phyloP scores from a whole-genome alignment of 1,140 invertebrate species.

The Carposina sasakii region DNA sequence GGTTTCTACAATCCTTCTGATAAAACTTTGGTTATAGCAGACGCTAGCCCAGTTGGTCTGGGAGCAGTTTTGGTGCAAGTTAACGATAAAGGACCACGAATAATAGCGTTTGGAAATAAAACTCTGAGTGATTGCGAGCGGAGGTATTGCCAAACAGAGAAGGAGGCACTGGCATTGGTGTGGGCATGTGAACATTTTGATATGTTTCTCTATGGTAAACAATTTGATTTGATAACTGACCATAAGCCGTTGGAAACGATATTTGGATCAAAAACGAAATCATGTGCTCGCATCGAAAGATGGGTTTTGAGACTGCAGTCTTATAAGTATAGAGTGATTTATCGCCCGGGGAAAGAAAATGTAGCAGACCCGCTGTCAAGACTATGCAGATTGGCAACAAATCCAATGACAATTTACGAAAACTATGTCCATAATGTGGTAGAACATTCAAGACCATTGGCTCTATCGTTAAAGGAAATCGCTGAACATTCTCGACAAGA shows the following conservation, averaged over 20 bases:
- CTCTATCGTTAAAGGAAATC: neutral
- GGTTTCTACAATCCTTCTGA: too few relatives aligned
- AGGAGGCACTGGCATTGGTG: too few relatives aligned
- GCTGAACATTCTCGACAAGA: neutral
- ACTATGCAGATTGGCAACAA: neutral
- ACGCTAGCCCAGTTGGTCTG: too few relatives aligned
- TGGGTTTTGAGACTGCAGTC: conserved; percentile 8
- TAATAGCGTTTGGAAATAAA: too few relatives aligned
- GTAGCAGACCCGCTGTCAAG: conserved; percentile 7
- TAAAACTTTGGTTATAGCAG: too few relatives aligned
- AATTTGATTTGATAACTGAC: too few relatives aligned
- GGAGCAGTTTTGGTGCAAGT: too few relatives aligned
- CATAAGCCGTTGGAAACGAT: neutral
- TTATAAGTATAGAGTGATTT: conserved; percentile 3
- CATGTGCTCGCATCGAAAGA: conserved; percentile 29
- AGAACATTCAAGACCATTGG: neutral
- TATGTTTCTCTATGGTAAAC: too few relatives aligned
- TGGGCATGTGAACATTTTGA: too few relatives aligned
- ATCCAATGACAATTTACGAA: neutral
- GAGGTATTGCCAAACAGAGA: too few relatives aligned
- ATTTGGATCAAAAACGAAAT: conserved; percentile 15
- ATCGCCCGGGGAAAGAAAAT: conserved; percentile 8
- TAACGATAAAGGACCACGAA: too few relatives aligned
- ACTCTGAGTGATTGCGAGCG: too few relatives aligned
- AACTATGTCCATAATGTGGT: conserved; percentile 6